Evolutionary conservation across 2,797 vertebrate genomes (phyloP).

Genomic region (Pantherophis alleghaniensis): DNA sequence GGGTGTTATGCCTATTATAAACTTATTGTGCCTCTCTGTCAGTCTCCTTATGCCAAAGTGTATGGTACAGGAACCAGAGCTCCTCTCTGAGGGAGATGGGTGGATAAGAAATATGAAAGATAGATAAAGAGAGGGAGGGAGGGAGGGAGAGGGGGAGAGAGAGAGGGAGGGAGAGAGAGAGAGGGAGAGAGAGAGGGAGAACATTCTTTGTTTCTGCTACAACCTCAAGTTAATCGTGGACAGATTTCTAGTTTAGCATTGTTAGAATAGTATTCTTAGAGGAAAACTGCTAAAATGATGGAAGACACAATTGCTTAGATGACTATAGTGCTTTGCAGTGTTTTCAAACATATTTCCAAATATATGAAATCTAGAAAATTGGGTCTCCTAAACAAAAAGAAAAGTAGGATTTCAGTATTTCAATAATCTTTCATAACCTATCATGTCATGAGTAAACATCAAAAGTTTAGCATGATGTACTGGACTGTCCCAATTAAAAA

Average conservation of each 20-base stretch:
- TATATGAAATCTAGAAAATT: background rate
- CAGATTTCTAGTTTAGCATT: background rate
- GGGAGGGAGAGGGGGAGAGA: no score
- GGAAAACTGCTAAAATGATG: background rate
- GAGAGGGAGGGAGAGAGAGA: background rate
- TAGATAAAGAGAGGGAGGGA: background rate
- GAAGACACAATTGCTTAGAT: background rate
- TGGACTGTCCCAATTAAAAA: background rate
- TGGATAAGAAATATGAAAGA: background rate
- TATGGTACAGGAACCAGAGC: background rate
- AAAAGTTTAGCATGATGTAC: background rate
- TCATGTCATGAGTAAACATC: background rate
- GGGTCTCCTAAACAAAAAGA: background rate
- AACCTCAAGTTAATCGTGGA: background rate
- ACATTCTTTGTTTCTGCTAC: background rate
- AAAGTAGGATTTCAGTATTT: background rate
- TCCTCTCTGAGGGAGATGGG: background rate
- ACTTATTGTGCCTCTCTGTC: background rate
- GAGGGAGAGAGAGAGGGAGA: background rate
- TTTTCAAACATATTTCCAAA: background rate
- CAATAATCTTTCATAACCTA: background rate
- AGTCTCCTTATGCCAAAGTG: background rate
- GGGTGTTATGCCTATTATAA: background rate
- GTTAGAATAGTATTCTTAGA: background rate
- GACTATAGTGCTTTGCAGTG: background rate